Base-by-base conservation (phyloP, 1,140 invertebrate genomes). In the Drosophila nasuta region DNA sequence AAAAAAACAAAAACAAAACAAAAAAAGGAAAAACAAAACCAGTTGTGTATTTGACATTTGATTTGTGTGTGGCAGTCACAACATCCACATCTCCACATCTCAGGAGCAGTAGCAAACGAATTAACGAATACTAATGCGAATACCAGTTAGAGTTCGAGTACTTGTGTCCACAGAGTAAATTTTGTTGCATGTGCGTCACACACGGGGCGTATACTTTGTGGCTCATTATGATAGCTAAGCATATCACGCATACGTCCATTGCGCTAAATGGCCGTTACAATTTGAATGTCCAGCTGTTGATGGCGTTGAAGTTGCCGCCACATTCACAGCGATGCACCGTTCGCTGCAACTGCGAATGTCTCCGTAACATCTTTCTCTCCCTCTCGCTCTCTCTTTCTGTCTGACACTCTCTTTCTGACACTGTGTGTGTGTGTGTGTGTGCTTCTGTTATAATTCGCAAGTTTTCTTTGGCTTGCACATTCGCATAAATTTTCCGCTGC, bases 401-500 rank as follows among this genome's bases (percentile, higher is more conserved):
- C 20, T 25, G 20, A 25, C 10, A 17, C n/a, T 38, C 8, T 11
- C 30, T 76, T 25, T 45, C 45, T 60, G 20, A 20, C 35, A 51
- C 60, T 41, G 20, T 38, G 8, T 56, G 5, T 13, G 13, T 51
- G 13, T 33, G 20, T 68, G 52, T 51, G 20, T 25, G 20, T 25
- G 20, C 30, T 11, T 49, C 28, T 68, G 52, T 51, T 49, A 46
- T 68, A 69, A 69, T 69, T 68, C 65, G 52, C 66, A 43, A 46
- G 46, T 65, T 77, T 67, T 73, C 75, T 73, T 86, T 68, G 35
- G 66, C 51, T 59, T 45, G 48, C 57, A 78, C 65, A 81, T 81
- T 81, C 85, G 85, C 85, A 89, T 89, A 89, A 85, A 89, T 91
- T 91, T 87, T 91, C 79, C 87, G 87, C 87, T 87, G 86, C 80